These are phyloP conservation scores for Hyperoodon ampullatus DNA, from an alignment of 2,113 vertebrate genomes.

Conservation along the genomic window DNA sequence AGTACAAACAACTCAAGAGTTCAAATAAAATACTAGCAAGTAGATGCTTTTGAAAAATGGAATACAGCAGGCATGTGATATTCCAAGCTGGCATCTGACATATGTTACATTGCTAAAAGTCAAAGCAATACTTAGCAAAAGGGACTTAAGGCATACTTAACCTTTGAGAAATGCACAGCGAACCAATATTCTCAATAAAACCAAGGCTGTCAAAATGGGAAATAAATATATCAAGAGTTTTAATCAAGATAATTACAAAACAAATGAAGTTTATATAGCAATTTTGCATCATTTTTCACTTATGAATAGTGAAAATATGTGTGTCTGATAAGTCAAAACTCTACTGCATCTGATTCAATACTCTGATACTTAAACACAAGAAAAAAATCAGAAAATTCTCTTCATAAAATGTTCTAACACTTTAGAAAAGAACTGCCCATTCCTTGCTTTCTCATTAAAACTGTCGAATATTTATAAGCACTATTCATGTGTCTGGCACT, in stretches of 20 bases:
- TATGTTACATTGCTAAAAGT: not conserved
- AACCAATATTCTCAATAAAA: conserved; percentile 7
- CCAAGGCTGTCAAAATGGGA: not conserved
- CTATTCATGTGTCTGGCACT: not conserved
- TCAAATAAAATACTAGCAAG: conserved; percentile 50
- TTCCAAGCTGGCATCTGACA: not conserved
- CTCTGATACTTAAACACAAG: not conserved
- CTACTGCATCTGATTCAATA: not conserved
- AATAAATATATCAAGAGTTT: not conserved
- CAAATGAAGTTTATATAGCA: conserved; percentile 11
- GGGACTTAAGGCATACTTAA: not conserved
- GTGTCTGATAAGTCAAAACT: not conserved
- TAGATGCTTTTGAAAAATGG: conserved; percentile 49
- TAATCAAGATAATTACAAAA: conserved; percentile 1
- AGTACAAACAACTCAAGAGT: conserved; percentile 58
- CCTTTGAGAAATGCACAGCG: not conserved
- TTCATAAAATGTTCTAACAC: not conserved
- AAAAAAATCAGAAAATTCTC: not conserved
- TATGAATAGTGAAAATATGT: not conserved
- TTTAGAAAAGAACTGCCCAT: not conserved
- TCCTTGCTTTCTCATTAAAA: not conserved
- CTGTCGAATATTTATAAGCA: not conserved
- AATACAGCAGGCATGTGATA: not conserved
- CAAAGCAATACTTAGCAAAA: not conserved
- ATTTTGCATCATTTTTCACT: not conserved